A percentile compares a stretch with the other conserved stretches of the same genome.
Evolutionary conservation across 1,140 invertebrate species (phyloP).

Genomic region (Drosophila trapezifrons): DNA sequence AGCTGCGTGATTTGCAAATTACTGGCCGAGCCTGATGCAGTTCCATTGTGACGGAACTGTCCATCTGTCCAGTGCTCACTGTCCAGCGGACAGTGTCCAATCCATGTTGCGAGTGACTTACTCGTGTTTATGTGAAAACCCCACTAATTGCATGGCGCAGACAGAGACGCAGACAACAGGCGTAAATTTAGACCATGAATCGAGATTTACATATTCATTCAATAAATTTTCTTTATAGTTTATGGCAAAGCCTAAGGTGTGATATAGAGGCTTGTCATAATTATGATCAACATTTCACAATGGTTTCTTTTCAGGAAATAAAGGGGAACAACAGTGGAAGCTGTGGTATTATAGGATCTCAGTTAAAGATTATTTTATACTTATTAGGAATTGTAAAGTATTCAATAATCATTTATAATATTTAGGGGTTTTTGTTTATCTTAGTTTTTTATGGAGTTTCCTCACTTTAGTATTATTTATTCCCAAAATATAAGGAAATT

Average conservation of each 20-base stretch:
- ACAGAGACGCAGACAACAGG: conserved; percentile 43
- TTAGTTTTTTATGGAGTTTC: too few relatives aligned
- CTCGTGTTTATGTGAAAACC: conserved; percentile 56
- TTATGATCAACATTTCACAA: not conserved
- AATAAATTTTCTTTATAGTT: conserved; percentile 43
- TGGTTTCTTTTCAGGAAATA: not conserved
- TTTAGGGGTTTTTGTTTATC: too few relatives aligned
- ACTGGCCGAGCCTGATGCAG: conserved; percentile 37
- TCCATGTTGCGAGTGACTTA: conserved; percentile 53
- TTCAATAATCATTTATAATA: too few relatives aligned
- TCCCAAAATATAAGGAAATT: too few relatives aligned
- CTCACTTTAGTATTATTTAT: too few relatives aligned
- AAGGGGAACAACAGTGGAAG: not conserved
- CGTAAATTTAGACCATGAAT: conserved; percentile 50
- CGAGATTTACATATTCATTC: conserved; percentile 53
- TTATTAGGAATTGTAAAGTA: not conserved
- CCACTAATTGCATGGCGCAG: conserved; percentile 51
- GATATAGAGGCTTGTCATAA: conserved; percentile 15
- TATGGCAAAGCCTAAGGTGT: conserved; percentile 20
- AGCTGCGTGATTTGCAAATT: conserved; percentile 81
- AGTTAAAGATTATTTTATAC: not conserved
- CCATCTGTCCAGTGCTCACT: conserved; percentile 34
- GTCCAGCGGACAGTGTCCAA: conserved; percentile 25
- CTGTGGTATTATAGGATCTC: not conserved
- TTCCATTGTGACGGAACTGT: conserved; percentile 45